A percentile compares a stretch with the other conserved stretches of the same genome.
These are phyloP conservation scores for Lomographa bimaculata DNA, from an alignment of 2,888 invertebrate species.

Conservation along the genomic window DNA sequence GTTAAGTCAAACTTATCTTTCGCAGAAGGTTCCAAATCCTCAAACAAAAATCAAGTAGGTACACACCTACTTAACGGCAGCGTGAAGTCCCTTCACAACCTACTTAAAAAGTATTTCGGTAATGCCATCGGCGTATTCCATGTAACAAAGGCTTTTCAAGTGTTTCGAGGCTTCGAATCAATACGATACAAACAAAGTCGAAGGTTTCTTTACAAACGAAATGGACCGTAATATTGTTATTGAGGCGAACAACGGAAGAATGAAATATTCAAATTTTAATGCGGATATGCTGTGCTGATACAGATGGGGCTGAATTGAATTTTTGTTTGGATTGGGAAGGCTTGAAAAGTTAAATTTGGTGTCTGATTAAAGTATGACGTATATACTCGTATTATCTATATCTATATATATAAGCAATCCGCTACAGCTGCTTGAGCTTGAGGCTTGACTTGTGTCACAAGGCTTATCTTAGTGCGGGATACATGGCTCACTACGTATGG, in stretches of 20 bases:
- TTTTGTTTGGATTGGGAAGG: not conserved
- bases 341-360: too few relatives aligned
- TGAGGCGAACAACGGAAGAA: conserved; percentile 31
- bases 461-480: too few relatives aligned
- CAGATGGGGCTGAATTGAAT: conserved; percentile 1
- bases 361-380: too few relatives aligned
- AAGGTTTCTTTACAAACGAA: conserved; percentile 45
- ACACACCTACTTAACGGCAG: not conserved
- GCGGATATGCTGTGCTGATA: conserved; percentile 7
- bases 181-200: conserved; percentile 47
- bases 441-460: too few relatives aligned
- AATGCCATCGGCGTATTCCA: conserved; percentile 37
- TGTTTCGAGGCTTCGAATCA: conserved; percentile 48
- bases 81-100: not conserved
- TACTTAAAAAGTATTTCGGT: conserved; percentile 27
- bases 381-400: too few relatives aligned
- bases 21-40: too few relatives aligned
- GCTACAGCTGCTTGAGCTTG: too few relatives aligned
- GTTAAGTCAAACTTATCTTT: too few relatives aligned
- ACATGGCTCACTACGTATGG: too few relatives aligned
- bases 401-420: too few relatives aligned
- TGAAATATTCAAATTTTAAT: conserved; percentile 27
- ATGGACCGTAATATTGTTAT: conserved; percentile 47
- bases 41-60: too few relatives aligned
- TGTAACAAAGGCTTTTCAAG: conserved; percentile 46